These are phyloP conservation scores for Dendronephthya gigantea DNA, from an alignment of 64 coral and sea anemone genomes.

Conservation along the genomic window DNA sequence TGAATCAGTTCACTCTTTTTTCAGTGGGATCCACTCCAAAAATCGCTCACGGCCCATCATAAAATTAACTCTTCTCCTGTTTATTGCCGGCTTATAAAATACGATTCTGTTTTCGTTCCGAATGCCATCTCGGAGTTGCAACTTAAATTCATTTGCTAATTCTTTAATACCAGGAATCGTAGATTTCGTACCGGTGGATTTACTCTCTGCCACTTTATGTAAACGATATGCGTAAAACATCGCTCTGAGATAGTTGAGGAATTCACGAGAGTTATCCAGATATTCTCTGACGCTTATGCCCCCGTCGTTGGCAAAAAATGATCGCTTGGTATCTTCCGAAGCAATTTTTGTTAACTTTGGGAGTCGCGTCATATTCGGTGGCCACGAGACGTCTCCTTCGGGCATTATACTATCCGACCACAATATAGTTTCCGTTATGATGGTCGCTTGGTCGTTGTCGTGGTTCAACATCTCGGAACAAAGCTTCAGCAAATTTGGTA, in stretches of 20 bases:
- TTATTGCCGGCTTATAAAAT: not conserved
- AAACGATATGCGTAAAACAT: not conserved
- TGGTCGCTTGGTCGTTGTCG: not conserved
- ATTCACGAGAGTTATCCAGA: not conserved
- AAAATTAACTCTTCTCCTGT: not conserved
- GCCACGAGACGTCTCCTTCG: not conserved
- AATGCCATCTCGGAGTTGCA: not conserved
- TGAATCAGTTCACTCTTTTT: not conserved
- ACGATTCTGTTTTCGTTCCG: constrained; percentile 8
- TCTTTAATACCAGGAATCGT: not conserved
- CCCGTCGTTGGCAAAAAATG: not conserved
- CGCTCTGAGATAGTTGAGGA: not conserved
- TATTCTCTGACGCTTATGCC: not conserved
- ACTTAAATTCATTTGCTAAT: constrained; percentile 3
- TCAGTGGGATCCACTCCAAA: not conserved
- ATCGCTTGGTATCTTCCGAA: not conserved
- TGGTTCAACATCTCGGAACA: constrained; percentile 4
- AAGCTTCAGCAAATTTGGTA: not conserved
- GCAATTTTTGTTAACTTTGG: not conserved
- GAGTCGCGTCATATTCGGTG: too few relatives aligned
- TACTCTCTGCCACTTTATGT: not conserved
- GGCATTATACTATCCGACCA: not conserved
- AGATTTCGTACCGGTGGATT: not conserved
- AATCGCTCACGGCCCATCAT: not conserved
- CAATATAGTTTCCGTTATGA: not conserved